Evolutionary conservation across 1,140 invertebrate species (phyloP).

Genomic region (Zaprionus davidi): DNA sequence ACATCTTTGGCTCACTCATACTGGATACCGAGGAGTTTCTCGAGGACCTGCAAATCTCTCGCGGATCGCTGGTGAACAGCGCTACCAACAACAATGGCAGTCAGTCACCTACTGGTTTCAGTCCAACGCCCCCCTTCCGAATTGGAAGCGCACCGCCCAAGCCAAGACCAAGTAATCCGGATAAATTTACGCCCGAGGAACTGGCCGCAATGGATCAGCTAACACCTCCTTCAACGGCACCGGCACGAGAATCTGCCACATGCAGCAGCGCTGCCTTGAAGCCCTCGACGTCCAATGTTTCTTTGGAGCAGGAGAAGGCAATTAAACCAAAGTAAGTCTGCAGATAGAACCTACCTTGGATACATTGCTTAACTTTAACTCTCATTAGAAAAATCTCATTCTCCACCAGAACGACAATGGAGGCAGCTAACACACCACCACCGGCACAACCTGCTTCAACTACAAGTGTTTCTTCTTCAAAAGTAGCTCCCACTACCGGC

Average conservation of each 20-base stretch:
- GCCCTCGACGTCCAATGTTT: conserved; percentile 49
- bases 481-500: conserved; percentile 8
- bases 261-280: conserved; percentile 57
- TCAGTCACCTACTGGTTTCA: conserved; percentile 60
- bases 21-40: conserved; percentile 87
- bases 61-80: conserved; percentile 58
- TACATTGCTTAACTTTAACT: conserved; percentile 21
- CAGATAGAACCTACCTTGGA: too few relatives aligned
- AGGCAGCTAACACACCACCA: conserved; percentile 32
- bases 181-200: conserved; percentile 80
- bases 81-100: conserved; percentile 40
- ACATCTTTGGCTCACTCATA: conserved; percentile 85
- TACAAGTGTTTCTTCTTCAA: conserved; percentile 9
- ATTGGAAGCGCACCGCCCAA: conserved; percentile 80
- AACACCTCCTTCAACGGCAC: conserved; percentile 79
- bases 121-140: conserved; percentile 75
- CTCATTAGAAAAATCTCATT: conserved; percentile 80
- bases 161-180: conserved; percentile 71
- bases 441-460: neutral
- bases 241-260: conserved; percentile 64
- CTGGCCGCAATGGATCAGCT: conserved; percentile 75
- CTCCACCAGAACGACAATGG: conserved; percentile 67
- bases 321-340: conserved; percentile 64
- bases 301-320: conserved; percentile 61
- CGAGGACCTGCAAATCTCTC: conserved; percentile 85